Evolutionary conservation across 2,888 invertebrate species (phyloP).

Genomic region (Eupithecia inturbata): DNA sequence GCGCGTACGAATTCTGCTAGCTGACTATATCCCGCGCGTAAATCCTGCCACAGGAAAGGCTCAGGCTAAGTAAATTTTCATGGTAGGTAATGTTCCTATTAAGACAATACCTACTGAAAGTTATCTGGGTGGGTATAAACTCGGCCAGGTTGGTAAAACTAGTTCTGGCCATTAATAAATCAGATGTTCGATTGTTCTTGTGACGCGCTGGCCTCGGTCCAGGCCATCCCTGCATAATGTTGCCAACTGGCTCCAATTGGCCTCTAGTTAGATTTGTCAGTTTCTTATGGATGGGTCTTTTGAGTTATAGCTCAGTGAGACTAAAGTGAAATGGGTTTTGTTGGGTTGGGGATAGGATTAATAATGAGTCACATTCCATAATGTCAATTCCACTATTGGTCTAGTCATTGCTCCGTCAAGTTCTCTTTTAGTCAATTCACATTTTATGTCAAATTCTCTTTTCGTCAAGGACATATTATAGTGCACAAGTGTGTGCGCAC

Average conservation of each 20-base stretch:
- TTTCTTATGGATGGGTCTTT: neutral
- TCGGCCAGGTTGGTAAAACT: neutral
- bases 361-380: too few species aligned
- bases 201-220: neutral
- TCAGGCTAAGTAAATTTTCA: neutral
- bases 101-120: neutral
- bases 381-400: too few species aligned
- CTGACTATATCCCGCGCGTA: too few species aligned
- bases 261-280: neutral
- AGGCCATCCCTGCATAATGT: neutral
- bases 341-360: too few species aligned
- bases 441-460: too few species aligned
- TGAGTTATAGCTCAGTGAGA: neutral
- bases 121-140: neutral
- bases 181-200: neutral
- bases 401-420: too few species aligned
- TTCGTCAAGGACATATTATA: too few species aligned
- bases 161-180: neutral
- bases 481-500: too few species aligned
- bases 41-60: too few species aligned
- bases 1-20: too few species aligned
- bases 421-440: too few species aligned
- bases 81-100: neutral
- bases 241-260: conserved; percentile 2
- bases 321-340: neutral